phyloP scores from a whole-genome alignment of 1,140 invertebrate genomes.

The Drosophila sturtevanti region DNA sequence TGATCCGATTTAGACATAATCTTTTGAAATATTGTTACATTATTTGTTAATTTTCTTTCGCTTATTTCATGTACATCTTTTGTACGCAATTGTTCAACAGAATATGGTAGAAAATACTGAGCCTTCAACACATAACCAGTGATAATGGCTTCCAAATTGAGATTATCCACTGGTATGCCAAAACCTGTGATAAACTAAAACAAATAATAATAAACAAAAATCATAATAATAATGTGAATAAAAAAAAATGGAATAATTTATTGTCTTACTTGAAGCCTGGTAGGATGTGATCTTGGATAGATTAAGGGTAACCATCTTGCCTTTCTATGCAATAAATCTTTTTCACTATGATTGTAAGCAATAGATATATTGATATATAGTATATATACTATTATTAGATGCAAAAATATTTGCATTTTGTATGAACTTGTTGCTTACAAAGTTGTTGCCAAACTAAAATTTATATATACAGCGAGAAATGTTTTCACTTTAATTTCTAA shows the following conservation, averaged over 20 bases:
- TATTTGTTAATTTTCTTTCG: conserved; percentile 13
- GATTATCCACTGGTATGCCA: conserved; percentile 71
- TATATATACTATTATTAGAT: too few species aligned
- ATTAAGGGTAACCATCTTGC: conserved; percentile 62
- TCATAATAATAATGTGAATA: not conserved
- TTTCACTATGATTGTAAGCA: conserved; percentile 12
- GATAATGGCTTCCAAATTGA: conserved; percentile 62
- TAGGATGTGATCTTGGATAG: conserved; percentile 47
- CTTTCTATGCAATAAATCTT: conserved; percentile 55
- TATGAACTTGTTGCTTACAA: conserved; percentile 2
- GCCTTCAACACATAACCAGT: conserved; percentile 78
- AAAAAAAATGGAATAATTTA: not conserved
- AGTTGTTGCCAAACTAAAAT: conserved; percentile 28
- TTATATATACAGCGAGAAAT: not conserved
- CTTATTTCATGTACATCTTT: conserved; percentile 48
- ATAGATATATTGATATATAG: not conserved
- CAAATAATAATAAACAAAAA: not conserved
- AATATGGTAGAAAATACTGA: conserved; percentile 66
- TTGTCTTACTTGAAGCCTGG: conserved; percentile 50
- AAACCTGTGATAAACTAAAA: conserved; percentile 73
- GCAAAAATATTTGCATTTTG: not conserved
- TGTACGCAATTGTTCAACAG: conserved; percentile 45
- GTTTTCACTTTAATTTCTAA: conserved; percentile 34
- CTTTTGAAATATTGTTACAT: conserved; percentile 57
- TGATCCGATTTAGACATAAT: conserved; percentile 35